phyloP scores from a whole-genome alignment of 1,140 invertebrate genomes.

The Hesperophylax magnus region DNA sequence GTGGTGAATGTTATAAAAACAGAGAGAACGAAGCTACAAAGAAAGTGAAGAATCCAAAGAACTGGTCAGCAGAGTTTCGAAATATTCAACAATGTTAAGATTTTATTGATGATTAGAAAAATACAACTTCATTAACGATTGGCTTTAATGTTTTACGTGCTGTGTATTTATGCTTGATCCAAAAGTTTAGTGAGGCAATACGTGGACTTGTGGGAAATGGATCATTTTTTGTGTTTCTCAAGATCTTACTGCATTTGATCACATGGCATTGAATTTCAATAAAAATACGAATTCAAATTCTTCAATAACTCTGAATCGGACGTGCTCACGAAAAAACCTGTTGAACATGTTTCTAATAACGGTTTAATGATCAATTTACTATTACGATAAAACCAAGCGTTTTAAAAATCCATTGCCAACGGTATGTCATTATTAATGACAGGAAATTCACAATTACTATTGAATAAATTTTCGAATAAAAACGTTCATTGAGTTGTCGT shows the following conservation, averaged over 20 bases:
- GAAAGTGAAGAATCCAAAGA: no score
- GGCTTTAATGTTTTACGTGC: no score
- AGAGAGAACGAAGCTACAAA: no score
- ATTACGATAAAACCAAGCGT: not conserved
- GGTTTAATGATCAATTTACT: conserved; percentile 3
- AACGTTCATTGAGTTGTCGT: not conserved
- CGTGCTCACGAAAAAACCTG: not conserved
- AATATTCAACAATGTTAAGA: no score
- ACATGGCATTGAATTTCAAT: not conserved
- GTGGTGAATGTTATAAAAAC: no score
- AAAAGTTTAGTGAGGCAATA: no score
- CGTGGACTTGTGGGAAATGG: no score
- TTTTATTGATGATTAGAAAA: no score
- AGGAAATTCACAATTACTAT: not conserved
- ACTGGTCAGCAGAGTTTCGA: no score
- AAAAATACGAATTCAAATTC: not conserved
- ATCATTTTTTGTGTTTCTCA: no score
- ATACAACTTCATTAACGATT: no score
- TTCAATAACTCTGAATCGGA: not conserved
- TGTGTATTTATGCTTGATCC: no score
- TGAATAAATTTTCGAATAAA: not conserved
- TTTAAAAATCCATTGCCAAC: not conserved
- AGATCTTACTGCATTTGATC: not conserved
- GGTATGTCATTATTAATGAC: not conserved
- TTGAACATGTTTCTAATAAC: not conserved